Conservation (phyloP, 2,797 vertebrate species). For the Eulemur coronatus region DNA sequence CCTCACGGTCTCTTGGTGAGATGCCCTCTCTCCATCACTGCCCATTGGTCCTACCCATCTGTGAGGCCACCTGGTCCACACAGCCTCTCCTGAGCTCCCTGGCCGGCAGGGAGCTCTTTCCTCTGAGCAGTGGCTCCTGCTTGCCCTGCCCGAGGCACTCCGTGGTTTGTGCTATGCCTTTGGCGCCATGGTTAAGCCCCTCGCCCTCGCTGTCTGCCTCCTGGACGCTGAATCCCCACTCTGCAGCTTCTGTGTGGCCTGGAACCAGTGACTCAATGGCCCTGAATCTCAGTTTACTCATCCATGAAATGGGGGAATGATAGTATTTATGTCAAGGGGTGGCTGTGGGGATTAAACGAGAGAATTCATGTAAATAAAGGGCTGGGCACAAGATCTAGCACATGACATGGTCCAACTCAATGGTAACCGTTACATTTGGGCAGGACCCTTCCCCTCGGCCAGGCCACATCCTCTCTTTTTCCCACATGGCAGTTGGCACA, state of each 20-base stretch:
- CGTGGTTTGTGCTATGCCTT: background rate
- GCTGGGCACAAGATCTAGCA: background rate
- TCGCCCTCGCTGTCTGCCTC: background rate
- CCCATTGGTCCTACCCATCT: background rate
- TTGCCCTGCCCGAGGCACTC: background rate
- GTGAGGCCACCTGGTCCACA: background rate
- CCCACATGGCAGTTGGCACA: background rate
- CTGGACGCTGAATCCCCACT: background rate
- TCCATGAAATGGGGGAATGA: background rate
- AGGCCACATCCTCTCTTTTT: background rate
- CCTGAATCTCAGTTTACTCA: background rate
- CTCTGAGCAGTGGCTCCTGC: background rate
- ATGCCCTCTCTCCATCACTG: background rate
- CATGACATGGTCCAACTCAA: background rate
- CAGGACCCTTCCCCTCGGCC: background rate
- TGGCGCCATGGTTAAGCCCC: background rate
- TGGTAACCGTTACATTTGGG: background rate
- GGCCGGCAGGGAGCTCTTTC: background rate
- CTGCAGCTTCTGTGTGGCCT: background rate
- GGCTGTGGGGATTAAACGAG: background rate
- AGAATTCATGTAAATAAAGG: background rate
- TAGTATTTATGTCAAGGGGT: background rate
- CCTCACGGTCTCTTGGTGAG: background rate
- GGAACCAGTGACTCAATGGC: background rate
- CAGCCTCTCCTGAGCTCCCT: background rate